phyloP scores from a whole-genome alignment of 2,888 invertebrate genomes.

The Ophraella communa region DNA sequence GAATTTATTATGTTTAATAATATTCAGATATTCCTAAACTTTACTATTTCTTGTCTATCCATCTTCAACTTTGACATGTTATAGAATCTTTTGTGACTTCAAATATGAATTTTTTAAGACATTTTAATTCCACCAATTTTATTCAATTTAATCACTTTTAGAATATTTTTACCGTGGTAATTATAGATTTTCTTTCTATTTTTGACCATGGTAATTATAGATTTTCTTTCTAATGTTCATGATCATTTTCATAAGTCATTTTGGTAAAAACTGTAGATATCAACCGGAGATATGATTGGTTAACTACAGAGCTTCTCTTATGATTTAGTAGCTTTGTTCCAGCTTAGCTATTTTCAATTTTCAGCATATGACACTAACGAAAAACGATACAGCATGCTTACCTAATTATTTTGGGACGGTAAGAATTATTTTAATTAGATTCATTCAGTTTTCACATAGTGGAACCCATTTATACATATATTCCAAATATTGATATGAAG shows the following conservation, averaged over 20 bases:
- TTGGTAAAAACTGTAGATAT: neutral
- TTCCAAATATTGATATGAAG: neutral
- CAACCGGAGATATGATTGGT: neutral
- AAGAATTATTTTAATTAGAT: conserved; percentile 16
- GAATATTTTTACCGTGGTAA: no score
- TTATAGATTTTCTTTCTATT: no score
- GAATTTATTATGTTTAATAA: no score
- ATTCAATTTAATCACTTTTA: no score
- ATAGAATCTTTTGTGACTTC: no score
- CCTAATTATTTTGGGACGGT: conserved; percentile 24
- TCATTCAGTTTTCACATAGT: conserved; percentile 5
- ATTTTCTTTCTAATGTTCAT: no score
- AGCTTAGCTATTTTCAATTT: conserved; percentile 29
- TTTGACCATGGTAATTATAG: no score
- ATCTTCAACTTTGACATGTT: no score
- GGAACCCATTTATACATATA: neutral
- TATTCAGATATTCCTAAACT: no score
- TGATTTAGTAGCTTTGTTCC: conserved; percentile 22
- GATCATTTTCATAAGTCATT: neutral
- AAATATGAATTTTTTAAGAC: no score
- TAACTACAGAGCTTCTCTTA: neutral
- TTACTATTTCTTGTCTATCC: no score
- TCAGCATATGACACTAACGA: conserved; percentile 27
- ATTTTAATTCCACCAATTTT: no score
- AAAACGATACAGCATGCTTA: conserved; percentile 22